phyloP scores from a whole-genome alignment of 2,797 vertebrate species.

The Enteromius mattozi region DNA sequence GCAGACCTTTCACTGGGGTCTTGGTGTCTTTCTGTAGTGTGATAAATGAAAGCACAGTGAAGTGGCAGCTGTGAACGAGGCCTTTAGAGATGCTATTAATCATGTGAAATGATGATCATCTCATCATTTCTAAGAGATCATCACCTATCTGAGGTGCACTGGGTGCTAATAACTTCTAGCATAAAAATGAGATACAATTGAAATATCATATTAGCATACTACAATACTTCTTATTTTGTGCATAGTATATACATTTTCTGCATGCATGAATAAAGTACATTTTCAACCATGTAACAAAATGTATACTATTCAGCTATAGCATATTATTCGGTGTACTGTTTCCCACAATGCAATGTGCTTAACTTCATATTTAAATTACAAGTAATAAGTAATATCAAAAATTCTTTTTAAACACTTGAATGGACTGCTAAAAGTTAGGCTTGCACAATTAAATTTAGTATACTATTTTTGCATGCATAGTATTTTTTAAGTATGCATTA shows the following conservation, averaged over 20 bases:
- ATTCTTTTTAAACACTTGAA: not conserved
- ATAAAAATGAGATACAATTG: not conserved
- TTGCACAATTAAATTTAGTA: not conserved
- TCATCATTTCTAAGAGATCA: not conserved
- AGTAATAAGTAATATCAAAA: not conserved
- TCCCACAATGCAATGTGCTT: not conserved
- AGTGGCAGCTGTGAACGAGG: slow-evolving; percentile 16
- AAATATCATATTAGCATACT: not conserved
- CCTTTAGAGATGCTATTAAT: slow-evolving; percentile 7
- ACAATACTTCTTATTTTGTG: not conserved
- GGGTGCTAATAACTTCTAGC: not conserved
- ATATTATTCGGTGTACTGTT: not conserved
- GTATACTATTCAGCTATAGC: not conserved
- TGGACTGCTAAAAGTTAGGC: not conserved
- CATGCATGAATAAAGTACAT: not conserved
- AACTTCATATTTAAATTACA: not conserved
- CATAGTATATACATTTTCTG: not conserved
- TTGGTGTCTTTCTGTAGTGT: slow-evolving; percentile 80
- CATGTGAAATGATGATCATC: slow-evolving; percentile 20
- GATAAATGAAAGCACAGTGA: slow-evolving; percentile 2
- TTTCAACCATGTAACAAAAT: not conserved
- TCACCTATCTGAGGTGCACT: not conserved
- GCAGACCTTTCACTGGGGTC: slow-evolving; percentile 80
- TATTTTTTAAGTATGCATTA: not conserved
- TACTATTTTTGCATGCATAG: too few relatives aligned